Base-by-base conservation (phyloP, 2,888 invertebrate species). In the Eupsilia transversa region DNA sequence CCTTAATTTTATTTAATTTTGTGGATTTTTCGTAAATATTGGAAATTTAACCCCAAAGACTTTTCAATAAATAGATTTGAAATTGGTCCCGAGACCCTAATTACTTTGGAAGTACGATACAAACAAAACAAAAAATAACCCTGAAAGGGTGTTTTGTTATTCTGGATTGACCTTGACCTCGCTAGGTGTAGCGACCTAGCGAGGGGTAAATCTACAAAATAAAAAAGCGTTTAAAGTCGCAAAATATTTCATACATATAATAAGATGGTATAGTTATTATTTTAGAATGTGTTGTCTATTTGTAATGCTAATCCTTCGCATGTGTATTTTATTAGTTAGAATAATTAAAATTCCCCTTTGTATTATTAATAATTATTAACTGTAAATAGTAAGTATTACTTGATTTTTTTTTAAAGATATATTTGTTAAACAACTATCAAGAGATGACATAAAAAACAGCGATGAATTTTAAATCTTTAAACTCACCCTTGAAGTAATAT, bases 241-340 rank as follows among this genome's bases (percentile, higher is more conserved):
- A 14, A 27, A 54, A 54, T 10, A 4, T 52, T 52, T 10, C 52
- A 14, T 2, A 27, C 54, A 27, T 30, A 7, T 56, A 30, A 30
- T 56, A 49, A 23, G 83, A 85, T 84, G 77, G 86, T 84, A 76
- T 72, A 68, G 46, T 56, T 65, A 33, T 54, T 73, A 41, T 43
- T 30, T 43, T 72, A 70, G 59, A 49, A n/a, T 46, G 27, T 56
- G 38, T 66, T 75, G 73, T 74, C 54, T 79, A 60, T 79, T 61
- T 73, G 70, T 81, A 63, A 70, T 54, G 49, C 77, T 84, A 80
- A 86, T 82, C 65, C 74, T 74, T 49, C 60, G 86, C 86, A 84
- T 86, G 86, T 59, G 66, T 72, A 70, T 78, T 85, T 60, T 67
- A 67, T 79, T 77, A 79, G 74, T 30, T 83, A 81, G 75, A 63